Percentiles rank a stretch among this genome's conserved stretches.
Conservation (phyloP, 2,113 vertebrate genomes). For the Abramis brama region DNA sequence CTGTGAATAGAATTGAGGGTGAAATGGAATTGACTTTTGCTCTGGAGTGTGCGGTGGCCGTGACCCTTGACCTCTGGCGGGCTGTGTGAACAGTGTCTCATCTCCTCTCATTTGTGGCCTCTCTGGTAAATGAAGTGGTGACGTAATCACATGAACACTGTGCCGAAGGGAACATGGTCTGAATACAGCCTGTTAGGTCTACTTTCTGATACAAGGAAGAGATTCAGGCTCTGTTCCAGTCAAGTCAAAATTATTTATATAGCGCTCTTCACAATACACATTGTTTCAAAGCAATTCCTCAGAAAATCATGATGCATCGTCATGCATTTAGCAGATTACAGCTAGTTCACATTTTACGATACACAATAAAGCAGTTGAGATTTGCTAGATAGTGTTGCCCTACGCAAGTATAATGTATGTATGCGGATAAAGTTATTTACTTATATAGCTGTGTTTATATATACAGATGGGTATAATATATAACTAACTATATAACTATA, state of each 20-base stretch:
- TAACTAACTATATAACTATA: not conserved
- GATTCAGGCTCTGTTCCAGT: not conserved
- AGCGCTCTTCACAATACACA: not conserved
- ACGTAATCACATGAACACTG: constrained; percentile 2
- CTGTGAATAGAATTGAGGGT: constrained; percentile 22
- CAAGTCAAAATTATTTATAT: not conserved
- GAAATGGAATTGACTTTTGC: constrained; percentile 43
- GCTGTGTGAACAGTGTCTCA: constrained; percentile 27
- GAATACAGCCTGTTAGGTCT: not conserved
- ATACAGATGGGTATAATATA: not conserved
- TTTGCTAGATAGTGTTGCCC: not conserved
- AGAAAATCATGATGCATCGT: not conserved
- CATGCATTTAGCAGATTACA: not conserved
- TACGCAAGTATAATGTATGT: no score
- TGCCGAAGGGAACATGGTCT: not conserved
- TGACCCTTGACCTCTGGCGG: constrained; percentile 38
- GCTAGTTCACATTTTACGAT: not conserved
- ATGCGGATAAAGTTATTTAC: not conserved
- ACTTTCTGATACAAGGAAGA: not conserved
- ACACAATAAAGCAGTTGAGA: not conserved
- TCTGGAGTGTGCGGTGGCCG: not conserved
- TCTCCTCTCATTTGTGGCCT: constrained; percentile 16
- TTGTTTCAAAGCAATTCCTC: not conserved
- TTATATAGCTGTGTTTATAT: not conserved
- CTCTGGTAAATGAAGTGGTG: constrained; percentile 31